phyloP scores from a whole-genome alignment of 2,797 vertebrate genomes.

The Rachycentron canadum region DNA sequence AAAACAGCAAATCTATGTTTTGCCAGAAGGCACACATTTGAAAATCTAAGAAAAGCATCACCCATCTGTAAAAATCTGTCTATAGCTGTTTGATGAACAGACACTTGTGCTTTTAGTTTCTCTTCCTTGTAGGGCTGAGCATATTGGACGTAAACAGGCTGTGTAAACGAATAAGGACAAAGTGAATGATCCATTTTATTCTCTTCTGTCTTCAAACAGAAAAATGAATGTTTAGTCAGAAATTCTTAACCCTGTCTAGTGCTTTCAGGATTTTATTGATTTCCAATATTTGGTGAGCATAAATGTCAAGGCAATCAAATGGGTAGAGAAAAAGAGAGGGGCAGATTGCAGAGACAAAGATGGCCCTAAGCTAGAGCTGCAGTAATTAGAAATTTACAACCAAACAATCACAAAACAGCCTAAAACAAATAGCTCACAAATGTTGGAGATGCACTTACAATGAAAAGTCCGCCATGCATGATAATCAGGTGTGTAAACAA shows the following conservation, averaged over 20 bases:
- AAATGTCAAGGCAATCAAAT: conserved; percentile 50
- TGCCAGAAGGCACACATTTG: conserved; percentile 4
- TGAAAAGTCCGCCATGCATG: conserved; percentile 2
- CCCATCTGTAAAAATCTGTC: not conserved
- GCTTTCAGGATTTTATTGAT: conserved; percentile 38
- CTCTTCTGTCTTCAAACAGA: conserved; percentile 20
- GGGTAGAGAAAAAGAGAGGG: conserved; percentile 20
- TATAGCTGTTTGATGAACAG: not conserved
- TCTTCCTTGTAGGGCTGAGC: not conserved
- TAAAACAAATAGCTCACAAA: not conserved
- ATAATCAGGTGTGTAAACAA: conserved; percentile 15
- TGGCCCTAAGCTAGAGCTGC: conserved; percentile 26
- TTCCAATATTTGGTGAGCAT: conserved; percentile 42
- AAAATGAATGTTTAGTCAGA: conserved; percentile 25
- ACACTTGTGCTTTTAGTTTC: not conserved
- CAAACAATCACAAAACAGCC: not conserved
- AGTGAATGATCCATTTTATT: conserved; percentile 7
- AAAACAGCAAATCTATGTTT: conserved; percentile 12
- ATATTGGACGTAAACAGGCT: not conserved
- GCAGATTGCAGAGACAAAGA: conserved; percentile 25
- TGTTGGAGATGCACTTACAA: not conserved
- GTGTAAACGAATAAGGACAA: not conserved
- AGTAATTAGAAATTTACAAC: conserved; percentile 43
- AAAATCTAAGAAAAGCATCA: not conserved
- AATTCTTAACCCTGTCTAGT: conserved; percentile 20